Percentiles rank a stretch among this genome's conserved stretches.
Conservation (phyloP, 2,888 invertebrate genomes). For the Lordiphosa andalusiaca region DNA sequence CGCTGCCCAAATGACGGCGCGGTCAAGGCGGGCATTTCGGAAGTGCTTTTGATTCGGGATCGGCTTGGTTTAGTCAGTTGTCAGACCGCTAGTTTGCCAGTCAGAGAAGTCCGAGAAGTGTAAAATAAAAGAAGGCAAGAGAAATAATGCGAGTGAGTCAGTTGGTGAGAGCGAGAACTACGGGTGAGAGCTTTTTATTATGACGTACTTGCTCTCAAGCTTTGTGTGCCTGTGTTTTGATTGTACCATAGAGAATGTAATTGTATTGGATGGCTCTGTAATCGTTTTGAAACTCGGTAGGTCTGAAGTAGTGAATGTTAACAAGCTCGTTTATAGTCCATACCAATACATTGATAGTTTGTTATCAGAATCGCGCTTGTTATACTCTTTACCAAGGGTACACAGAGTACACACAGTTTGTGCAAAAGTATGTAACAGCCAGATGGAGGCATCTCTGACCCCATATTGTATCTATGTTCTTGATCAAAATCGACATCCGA, state of each 20-base stretch:
- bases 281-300: conserved; percentile 24
- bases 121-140: conserved; percentile 16
- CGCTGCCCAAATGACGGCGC: conserved; percentile 35
- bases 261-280: conserved; percentile 29
- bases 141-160: background rate
- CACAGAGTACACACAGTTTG: too few relatives aligned
- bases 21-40: conserved; percentile 44
- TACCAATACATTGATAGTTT: conserved; percentile 7
- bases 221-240: conserved; percentile 24
- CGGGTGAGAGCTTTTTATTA: conserved; percentile 57
- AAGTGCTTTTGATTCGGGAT: conserved; percentile 45
- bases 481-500: too few relatives aligned
- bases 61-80: conserved; percentile 51
- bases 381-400: too few relatives aligned
- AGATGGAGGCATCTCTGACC: too few relatives aligned
- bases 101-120: conserved; percentile 23
- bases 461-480: too few relatives aligned
- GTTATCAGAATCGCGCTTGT: conserved; percentile 5
- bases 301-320: background rate
- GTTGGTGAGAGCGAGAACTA: conserved; percentile 17
- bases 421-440: too few relatives aligned
- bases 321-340: conserved; percentile 13
- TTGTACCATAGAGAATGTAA: conserved; percentile 31
- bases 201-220: conserved; percentile 14
- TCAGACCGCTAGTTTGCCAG: conserved; percentile 32